A percentile compares a stretch with the other conserved stretches of the same genome.
Evolutionary conservation across 2,113 vertebrate genomes (phyloP).

Genomic region (Tachysurus fulvidraco): DNA sequence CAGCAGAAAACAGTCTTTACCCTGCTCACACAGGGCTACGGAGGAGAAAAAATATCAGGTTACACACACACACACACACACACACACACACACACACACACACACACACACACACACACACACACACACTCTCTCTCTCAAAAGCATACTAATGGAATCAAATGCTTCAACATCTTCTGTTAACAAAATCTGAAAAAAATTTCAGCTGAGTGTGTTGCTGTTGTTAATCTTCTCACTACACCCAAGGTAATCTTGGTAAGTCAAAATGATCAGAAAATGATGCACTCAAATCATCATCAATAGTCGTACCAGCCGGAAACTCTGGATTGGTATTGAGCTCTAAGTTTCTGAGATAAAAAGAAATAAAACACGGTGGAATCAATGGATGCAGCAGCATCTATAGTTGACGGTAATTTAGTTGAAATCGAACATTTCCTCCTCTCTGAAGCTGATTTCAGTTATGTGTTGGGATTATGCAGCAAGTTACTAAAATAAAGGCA

Average conservation of each 20-base stretch:
- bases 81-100: not conserved
- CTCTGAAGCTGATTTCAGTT: too few species aligned
- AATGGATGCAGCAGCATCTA: too few species aligned
- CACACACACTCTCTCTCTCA: conserved; percentile 4
- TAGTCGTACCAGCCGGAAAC: too few species aligned
- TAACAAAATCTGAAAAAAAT: not conserved
- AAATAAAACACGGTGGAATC: too few species aligned
- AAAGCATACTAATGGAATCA: not conserved
- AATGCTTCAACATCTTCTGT: not conserved
- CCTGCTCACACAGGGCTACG: conserved; percentile 80
- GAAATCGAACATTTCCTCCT: too few species aligned
- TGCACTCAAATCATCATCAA: too few species aligned
- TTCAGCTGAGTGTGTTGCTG: not conserved
- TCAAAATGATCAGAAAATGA: too few species aligned
- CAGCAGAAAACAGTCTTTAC: conserved; percentile 94
- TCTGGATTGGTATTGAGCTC: too few species aligned
- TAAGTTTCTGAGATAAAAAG: too few species aligned
- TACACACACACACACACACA: not conserved
- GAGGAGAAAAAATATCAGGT: conserved; percentile 85
- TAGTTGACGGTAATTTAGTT: too few species aligned
- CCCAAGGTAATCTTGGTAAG: not conserved
- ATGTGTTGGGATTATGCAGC: too few species aligned
- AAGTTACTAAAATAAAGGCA: too few species aligned
- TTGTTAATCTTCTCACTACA: not conserved
- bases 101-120: conserved; percentile 2